Conservation (phyloP, 2,113 vertebrate species). For the Coryphaenoides rupestris region DNA sequence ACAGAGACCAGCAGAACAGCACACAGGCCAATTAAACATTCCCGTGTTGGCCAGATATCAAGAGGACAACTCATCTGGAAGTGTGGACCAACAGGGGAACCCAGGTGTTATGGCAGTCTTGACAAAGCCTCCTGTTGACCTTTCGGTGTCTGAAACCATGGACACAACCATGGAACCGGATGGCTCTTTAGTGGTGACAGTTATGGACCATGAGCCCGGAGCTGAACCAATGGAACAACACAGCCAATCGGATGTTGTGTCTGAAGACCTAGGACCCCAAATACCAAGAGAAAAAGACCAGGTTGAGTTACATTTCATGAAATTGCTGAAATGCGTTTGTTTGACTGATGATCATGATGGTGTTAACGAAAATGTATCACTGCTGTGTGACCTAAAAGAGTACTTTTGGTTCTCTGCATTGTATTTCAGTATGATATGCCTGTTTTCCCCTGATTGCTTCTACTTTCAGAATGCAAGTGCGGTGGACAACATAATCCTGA, state of each 20-base stretch:
- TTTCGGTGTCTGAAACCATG: slow-evolving; percentile 26
- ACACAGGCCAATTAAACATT: not conserved
- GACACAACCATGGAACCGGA: slow-evolving; percentile 26
- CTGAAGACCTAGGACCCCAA: not conserved
- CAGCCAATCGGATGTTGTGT: slow-evolving; percentile 11
- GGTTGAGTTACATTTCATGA: not conserved
- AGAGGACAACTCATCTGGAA: not conserved
- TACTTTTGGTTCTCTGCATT: too few species aligned
- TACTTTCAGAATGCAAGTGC: slow-evolving; percentile 32
- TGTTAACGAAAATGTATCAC: too few species aligned
- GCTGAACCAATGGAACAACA: slow-evolving; percentile 57
- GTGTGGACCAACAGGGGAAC: not conserved
- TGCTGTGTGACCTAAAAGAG: too few species aligned
- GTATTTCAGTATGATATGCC: too few species aligned
- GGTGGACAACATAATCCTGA: slow-evolving; percentile 23
- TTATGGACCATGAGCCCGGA: not conserved
- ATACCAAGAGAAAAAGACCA: not conserved
- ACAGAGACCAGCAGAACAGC: slow-evolving; percentile 24
- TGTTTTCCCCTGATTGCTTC: not conserved
- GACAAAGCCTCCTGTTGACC: slow-evolving; percentile 1
- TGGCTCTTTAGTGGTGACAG: not conserved
- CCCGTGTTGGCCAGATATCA: slow-evolving; percentile 6
- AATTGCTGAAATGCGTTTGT: not conserved
- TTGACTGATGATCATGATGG: not conserved
- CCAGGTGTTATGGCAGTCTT: too few species aligned